Evolutionary conservation across 1,140 invertebrate genomes (phyloP).

Genomic region (Ceratoteleas bidentatus): DNA sequence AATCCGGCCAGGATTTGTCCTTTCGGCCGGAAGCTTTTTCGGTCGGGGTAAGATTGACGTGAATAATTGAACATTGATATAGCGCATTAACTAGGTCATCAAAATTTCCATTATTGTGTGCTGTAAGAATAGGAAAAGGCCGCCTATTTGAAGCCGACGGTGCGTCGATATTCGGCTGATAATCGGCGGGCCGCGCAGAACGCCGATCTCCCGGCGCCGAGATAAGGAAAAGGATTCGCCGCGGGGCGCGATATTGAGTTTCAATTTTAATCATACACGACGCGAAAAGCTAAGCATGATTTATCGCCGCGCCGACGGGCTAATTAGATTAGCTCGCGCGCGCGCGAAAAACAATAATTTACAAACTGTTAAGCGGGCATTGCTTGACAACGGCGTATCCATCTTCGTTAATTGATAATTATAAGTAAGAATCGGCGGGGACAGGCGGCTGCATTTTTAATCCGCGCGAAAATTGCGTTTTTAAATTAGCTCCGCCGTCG

Average conservation of each 20-base stretch:
- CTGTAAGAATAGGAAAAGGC: constrained; percentile 44
- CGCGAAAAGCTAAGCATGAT: constrained; percentile 57
- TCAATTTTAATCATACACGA: constrained; percentile 58
- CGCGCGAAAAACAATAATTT: constrained; percentile 58
- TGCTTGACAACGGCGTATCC: constrained; percentile 43
- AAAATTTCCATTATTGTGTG: constrained; percentile 44
- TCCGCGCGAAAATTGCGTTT: constrained; percentile 56
- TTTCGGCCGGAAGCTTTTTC: constrained; percentile 33
- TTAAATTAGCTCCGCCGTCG: constrained; percentile 42
- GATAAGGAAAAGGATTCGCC: constrained; percentile 17
- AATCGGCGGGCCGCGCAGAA: not conserved
- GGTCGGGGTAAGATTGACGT: constrained; percentile 39
- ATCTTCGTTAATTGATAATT: constrained; percentile 63
- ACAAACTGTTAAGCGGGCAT: constrained; percentile 58
- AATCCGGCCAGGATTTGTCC: constrained; percentile 30
- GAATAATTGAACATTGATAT: constrained; percentile 49
- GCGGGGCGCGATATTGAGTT: constrained; percentile 24
- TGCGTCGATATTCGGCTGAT: constrained; percentile 13
- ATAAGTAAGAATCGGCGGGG: constrained; percentile 56
- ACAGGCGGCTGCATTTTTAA: constrained; percentile 52
- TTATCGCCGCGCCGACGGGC: constrained; percentile 34
- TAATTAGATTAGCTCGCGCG: constrained; percentile 43
- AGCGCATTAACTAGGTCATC: constrained; percentile 46
- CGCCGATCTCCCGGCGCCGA: not conserved
- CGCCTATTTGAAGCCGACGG: constrained; percentile 7